Percentiles rank a stretch among this genome's conserved stretches.
Conservation (phyloP, 2,888 invertebrate genomes). For the Stenodema calcarata region DNA sequence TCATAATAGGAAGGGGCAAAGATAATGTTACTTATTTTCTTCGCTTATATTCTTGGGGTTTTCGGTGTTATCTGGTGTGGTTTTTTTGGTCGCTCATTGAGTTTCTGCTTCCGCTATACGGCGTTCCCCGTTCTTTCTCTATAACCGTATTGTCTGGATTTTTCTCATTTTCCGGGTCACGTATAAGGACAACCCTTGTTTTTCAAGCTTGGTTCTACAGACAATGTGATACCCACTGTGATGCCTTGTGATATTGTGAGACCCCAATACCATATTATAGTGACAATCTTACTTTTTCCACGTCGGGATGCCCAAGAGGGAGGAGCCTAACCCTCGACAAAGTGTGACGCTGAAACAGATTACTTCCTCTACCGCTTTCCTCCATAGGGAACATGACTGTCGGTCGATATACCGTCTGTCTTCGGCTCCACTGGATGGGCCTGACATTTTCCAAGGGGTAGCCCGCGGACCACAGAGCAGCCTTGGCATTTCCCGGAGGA, state of each 20-base stretch:
- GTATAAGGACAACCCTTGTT: not conserved
- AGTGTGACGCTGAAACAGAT: not conserved
- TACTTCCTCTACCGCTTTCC: not conserved
- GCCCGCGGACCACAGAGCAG: not conserved
- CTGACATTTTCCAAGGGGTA: not conserved
- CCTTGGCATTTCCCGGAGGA: not conserved
- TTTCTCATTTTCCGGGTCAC: not conserved
- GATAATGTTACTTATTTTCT: too few species aligned
- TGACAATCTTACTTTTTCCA: not conserved
- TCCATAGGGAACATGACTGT: not conserved
- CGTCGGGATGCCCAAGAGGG: not conserved
- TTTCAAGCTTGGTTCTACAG: not conserved
- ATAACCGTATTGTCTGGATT: not conserved
- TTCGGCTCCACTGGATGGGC: not conserved
- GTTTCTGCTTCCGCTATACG: not conserved
- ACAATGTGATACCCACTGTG: not conserved
- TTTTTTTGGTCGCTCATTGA: not conserved
- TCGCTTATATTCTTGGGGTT: too few species aligned
- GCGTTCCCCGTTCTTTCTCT: not conserved
- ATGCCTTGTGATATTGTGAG: not conserved
- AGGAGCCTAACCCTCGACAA: not conserved
- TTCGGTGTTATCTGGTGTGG: not conserved
- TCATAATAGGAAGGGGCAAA: too few species aligned
- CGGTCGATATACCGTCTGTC: not conserved
- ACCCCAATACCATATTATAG: not conserved